phyloP scores from a whole-genome alignment of 2,888 invertebrate species.

The Automeris io region DNA sequence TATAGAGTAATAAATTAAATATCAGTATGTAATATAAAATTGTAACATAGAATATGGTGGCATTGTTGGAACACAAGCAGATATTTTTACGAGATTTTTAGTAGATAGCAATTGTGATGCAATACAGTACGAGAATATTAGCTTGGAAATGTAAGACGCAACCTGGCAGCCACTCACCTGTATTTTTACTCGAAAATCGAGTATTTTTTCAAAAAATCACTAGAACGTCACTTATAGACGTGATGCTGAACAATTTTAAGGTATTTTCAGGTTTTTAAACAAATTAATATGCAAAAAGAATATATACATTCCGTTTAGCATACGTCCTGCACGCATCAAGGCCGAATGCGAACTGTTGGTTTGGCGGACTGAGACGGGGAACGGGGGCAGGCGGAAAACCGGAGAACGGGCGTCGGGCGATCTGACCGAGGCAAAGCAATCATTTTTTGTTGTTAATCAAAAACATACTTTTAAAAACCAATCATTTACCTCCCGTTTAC shows the following conservation, averaged over 20 bases:
- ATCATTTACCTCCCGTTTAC: no score
- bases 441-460: slow-evolving; percentile 28
- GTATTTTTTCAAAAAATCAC: slow-evolving; percentile 63
- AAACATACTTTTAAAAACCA: no score
- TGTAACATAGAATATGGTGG: slow-evolving; percentile 9
- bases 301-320: slow-evolving; percentile 66
- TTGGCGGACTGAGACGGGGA: slow-evolving; percentile 34
- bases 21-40: slow-evolving; percentile 13
- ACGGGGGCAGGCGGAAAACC: slow-evolving; percentile 54
- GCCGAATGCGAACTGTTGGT: slow-evolving; percentile 78
- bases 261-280: slow-evolving; percentile 71
- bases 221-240: slow-evolving; percentile 59
- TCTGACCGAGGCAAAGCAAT: slow-evolving; percentile 51
- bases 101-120: slow-evolving; percentile 39
- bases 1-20: no score
- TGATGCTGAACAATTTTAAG: slow-evolving; percentile 53
- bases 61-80: slow-evolving; percentile 10
- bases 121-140: slow-evolving; percentile 40
- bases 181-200: slow-evolving; percentile 58
- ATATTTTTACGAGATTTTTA: background rate
- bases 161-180: slow-evolving; percentile 72
- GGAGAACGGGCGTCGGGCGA: slow-evolving; percentile 63
- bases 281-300: slow-evolving; percentile 72
- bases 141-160: slow-evolving; percentile 65
- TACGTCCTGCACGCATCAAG: slow-evolving; percentile 71